Percentiles rank a stretch among this genome's conserved stretches.
Conservation (phyloP, 2,888 invertebrate genomes). For the Lottia gigantea region DNA sequence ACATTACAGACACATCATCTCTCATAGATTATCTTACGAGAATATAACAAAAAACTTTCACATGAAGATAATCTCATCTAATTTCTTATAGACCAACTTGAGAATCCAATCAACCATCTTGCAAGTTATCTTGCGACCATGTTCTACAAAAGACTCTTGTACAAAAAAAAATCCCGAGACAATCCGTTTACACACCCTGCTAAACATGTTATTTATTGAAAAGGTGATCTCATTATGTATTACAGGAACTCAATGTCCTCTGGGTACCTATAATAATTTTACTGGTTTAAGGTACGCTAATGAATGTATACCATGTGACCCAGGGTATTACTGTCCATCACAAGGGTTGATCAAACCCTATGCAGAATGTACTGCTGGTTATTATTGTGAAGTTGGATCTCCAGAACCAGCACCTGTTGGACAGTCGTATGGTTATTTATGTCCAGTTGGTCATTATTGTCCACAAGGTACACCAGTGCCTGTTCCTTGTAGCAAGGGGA, state of each 20-base stretch:
- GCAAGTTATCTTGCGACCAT: too few species aligned
- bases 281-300: constrained; percentile 51
- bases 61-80: too few species aligned
- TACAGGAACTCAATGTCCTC: constrained; percentile 52
- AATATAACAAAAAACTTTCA: too few species aligned
- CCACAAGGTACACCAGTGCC: constrained; percentile 55
- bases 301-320: constrained; percentile 59
- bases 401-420: constrained; percentile 45
- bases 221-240: neutral
- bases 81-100: too few species aligned
- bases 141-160: too few species aligned
- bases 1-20: too few species aligned
- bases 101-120: too few species aligned
- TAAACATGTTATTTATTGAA: too few species aligned
- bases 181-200: too few species aligned
- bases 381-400: constrained; percentile 58
- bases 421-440: constrained; percentile 56
- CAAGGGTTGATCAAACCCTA: constrained; percentile 48
- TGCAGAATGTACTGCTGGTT: constrained; percentile 54
- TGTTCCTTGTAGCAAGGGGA: constrained; percentile 56
- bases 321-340: constrained; percentile 58
- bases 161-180: too few species aligned
- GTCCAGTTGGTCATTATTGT: constrained; percentile 62
- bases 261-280: constrained; percentile 59
- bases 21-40: too few species aligned